A percentile compares a stretch with the other conserved stretches of the same genome.
Conservation (phyloP, 1,140 invertebrate genomes). For the Aphaenogaster rudis region DNA sequence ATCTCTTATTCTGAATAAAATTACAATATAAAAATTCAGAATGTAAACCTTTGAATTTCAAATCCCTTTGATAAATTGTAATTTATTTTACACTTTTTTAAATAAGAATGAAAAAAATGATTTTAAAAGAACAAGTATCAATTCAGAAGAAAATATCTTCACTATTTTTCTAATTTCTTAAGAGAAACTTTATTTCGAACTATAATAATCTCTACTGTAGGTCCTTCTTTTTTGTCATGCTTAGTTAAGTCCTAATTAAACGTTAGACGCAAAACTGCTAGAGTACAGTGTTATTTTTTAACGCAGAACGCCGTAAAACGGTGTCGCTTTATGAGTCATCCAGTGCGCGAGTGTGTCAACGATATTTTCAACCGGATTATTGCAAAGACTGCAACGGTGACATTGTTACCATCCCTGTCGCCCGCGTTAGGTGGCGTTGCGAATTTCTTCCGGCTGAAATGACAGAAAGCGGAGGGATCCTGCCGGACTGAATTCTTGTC, state of each 20-base stretch:
- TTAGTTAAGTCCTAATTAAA: slow-evolving; percentile 39
- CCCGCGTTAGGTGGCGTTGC: background rate
- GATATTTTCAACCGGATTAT: slow-evolving; percentile 49
- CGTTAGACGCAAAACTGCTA: background rate
- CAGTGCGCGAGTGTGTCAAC: background rate
- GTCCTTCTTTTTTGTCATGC: background rate
- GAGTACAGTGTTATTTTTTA: slow-evolving; percentile 3
- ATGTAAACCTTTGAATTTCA: background rate
- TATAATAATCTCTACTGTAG: background rate
- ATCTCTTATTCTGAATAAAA: slow-evolving; percentile 31
- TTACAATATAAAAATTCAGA: slow-evolving; percentile 5
- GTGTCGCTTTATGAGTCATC: slow-evolving; percentile 26
- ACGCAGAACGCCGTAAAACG: slow-evolving; percentile 2
- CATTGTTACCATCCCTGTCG: slow-evolving; percentile 26
- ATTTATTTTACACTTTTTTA: background rate
- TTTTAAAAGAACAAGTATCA: background rate
- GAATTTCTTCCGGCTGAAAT: slow-evolving; percentile 50
- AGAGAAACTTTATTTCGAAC: background rate
- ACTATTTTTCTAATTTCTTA: background rate
- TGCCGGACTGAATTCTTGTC: slow-evolving; percentile 59
- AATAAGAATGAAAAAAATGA: background rate
- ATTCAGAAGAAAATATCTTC: slow-evolving; percentile 3
- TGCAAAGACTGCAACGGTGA: slow-evolving; percentile 27
- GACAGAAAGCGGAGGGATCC: slow-evolving; percentile 36
- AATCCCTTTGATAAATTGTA: background rate